These are phyloP conservation scores for Macaria liturata DNA, from an alignment of 2,888 invertebrate genomes.

Conservation along the genomic window DNA sequence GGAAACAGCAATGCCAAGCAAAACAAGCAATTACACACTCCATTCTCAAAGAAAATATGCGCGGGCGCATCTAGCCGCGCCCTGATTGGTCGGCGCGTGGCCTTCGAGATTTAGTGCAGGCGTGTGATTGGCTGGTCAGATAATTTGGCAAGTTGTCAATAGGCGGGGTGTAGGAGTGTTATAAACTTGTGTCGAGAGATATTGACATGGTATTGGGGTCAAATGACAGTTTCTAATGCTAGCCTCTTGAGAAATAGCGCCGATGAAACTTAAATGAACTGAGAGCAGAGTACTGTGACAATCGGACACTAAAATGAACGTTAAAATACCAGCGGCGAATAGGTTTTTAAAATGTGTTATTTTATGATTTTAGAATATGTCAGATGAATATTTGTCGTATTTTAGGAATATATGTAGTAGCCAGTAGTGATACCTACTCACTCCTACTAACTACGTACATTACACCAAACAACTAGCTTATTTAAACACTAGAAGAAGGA, in stretches of 20 bases:
- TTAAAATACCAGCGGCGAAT: too few species aligned
- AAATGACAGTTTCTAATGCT: conserved; percentile 18
- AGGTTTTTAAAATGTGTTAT: too few species aligned
- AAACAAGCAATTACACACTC: conserved; percentile 65
- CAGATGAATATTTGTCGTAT: too few species aligned
- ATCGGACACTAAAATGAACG: too few species aligned
- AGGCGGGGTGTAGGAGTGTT: conserved; percentile 55
- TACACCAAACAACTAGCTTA: too few species aligned
- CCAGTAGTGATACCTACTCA: too few species aligned
- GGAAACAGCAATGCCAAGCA: conserved; percentile 55
- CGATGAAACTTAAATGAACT: conserved; percentile 24
- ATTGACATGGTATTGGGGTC: conserved; percentile 29
- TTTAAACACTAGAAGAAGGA: too few species aligned
- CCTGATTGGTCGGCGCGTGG: conserved; percentile 53
- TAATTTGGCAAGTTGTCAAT: conserved; percentile 74
- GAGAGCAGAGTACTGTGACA: too few species aligned
- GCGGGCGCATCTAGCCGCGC: conserved; percentile 57
- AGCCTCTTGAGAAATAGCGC: conserved; percentile 16
- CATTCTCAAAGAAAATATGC: conserved; percentile 70
- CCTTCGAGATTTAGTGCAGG: conserved; percentile 41
- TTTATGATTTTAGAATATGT: too few species aligned
- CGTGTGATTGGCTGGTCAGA: conserved; percentile 53
- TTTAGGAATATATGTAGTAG: too few species aligned
- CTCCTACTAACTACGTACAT: too few species aligned
- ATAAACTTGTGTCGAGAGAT: conserved; percentile 19